These are phyloP conservation scores for Urocitellus parryii DNA, from an alignment of 2,113 vertebrate genomes.

Conservation along the genomic window DNA sequence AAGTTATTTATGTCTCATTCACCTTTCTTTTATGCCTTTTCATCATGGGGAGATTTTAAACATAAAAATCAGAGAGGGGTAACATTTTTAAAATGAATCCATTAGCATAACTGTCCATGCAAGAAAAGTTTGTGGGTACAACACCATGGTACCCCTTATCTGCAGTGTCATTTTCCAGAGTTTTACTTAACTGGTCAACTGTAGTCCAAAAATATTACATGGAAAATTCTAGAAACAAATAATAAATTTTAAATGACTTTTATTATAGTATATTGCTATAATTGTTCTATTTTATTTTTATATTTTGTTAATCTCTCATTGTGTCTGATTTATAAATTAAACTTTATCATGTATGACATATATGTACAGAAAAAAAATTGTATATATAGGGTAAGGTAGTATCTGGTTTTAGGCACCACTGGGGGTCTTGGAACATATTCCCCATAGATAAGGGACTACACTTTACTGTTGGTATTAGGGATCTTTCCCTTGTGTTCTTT, in stretches of 20 bases:
- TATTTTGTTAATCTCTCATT: background rate
- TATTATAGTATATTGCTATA: background rate
- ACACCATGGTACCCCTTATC: background rate
- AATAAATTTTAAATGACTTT: background rate
- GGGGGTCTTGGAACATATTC: background rate
- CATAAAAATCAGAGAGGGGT: conserved; percentile 1
- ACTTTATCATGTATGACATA: background rate
- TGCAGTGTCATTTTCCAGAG: background rate
- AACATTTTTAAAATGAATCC: background rate
- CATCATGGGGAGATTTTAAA: background rate
- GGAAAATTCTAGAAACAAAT: background rate
- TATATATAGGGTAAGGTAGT: background rate
- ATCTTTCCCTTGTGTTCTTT: background rate
- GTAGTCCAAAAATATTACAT: background rate
- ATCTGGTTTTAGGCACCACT: background rate
- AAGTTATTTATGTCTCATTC: background rate
- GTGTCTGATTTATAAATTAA: background rate
- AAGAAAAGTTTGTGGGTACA: background rate
- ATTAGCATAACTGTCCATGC: background rate
- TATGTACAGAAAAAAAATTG: background rate
- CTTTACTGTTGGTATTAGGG: background rate
- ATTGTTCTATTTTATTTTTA: background rate
- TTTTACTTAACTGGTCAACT: background rate
- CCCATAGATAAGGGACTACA: too few species aligned
- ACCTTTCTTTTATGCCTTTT: background rate